These are phyloP conservation scores for Oceanodroma tethys DNA, from an alignment of 2,113 vertebrate species.

Conservation along the genomic window DNA sequence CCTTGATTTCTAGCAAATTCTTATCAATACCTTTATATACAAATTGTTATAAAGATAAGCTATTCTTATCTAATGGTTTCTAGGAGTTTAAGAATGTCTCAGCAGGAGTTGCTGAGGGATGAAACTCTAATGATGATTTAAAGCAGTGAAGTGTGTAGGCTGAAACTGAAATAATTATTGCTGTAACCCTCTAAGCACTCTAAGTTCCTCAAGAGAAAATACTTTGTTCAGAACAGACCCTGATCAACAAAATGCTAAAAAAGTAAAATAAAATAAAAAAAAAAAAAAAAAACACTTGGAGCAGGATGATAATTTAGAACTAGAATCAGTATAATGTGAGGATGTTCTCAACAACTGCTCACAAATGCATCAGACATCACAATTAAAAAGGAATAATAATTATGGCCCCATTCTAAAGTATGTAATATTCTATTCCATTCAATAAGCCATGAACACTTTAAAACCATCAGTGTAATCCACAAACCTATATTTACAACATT, in stretches of 20 bases:
- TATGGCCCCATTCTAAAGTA: slow-evolving; percentile 48
- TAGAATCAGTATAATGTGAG: slow-evolving; percentile 40
- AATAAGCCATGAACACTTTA: slow-evolving; percentile 61
- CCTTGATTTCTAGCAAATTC: slow-evolving; percentile 3
- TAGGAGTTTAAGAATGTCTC: slow-evolving; percentile 50
- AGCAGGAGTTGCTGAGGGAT: slow-evolving; percentile 64
- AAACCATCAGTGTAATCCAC: slow-evolving; percentile 55
- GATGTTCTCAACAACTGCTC: slow-evolving; percentile 55
- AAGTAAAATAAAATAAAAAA: slow-evolving; percentile 29
- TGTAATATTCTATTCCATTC: slow-evolving; percentile 58
- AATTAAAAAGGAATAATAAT: slow-evolving; percentile 61
- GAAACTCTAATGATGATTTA: slow-evolving; percentile 68
- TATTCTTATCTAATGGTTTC: slow-evolving; percentile 53
- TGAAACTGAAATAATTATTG: slow-evolving; percentile 68
- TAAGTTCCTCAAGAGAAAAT: slow-evolving; percentile 61
- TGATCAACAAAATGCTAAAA: slow-evolving; percentile 57
- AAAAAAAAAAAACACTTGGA: not conserved
- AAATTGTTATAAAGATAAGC: slow-evolving; percentile 11
- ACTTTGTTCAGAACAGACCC: slow-evolving; percentile 55
- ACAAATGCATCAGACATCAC: slow-evolving; percentile 63
- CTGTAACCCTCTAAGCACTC: slow-evolving; percentile 65
- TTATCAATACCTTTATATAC: slow-evolving; percentile 19
- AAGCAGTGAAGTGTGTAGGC: slow-evolving; percentile 69
- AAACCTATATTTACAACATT: slow-evolving; percentile 64
- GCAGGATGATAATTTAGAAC: slow-evolving; percentile 47